phyloP scores from a whole-genome alignment of 2,797 vertebrate genomes.

The Sitta carolinensis region DNA sequence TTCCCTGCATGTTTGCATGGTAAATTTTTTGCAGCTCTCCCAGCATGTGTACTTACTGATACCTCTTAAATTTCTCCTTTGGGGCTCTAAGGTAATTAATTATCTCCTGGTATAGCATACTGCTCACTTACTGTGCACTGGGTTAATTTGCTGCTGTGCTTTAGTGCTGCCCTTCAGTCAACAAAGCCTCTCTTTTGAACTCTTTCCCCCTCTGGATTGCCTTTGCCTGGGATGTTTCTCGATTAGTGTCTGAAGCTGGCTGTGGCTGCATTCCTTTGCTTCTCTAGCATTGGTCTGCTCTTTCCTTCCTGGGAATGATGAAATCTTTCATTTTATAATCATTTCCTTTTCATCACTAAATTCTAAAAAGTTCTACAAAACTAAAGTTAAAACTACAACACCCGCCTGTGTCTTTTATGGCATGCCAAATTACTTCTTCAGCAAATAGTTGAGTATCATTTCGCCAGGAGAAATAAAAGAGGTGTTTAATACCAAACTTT shows the following conservation, averaged over 20 bases:
- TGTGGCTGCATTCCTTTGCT: neutral
- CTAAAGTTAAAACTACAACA: neutral
- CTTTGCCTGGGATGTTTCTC: neutral
- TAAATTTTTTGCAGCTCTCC: neutral
- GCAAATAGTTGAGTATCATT: neutral
- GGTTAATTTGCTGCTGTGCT: neutral
- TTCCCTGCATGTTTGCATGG: neutral
- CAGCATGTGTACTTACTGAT: neutral
- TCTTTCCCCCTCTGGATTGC: neutral
- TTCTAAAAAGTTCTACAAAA: neutral
- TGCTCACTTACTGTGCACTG: neutral
- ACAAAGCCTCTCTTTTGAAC: neutral
- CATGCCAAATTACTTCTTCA: neutral
- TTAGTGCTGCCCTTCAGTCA: neutral
- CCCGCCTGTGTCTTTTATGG: neutral
- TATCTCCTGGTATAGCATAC: neutral
- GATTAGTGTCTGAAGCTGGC: neutral
- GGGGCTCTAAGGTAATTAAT: neutral
- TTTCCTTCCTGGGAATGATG: neutral
- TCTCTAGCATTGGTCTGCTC: neutral
- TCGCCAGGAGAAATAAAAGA: neutral
- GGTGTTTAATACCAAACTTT: neutral
- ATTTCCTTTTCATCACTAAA: neutral
- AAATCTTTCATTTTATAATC: neutral
- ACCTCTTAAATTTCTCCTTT: neutral